Evolutionary conservation across 2,888 invertebrate species (phyloP), one percentile per base, ranked within the genome.

Genomic region (Parnassius smintheus): DNA sequence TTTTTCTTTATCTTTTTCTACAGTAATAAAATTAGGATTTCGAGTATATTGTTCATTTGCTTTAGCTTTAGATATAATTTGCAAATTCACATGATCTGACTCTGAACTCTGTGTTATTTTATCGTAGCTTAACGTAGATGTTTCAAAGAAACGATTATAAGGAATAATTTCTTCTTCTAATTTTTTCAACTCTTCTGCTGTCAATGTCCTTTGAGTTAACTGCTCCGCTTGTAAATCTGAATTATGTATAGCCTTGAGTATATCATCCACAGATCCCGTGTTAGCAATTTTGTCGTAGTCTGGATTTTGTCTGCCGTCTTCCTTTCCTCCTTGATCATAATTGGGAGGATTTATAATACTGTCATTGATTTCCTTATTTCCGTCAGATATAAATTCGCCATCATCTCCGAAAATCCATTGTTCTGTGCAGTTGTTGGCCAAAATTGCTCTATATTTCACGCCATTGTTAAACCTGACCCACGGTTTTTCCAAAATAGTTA

Each of bases 391-490:
- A 35, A 71, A 64, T 75, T 87, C 84, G 46, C 87, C 87, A 65
- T 85, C 77, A 62, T 86, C 86, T 45, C 84, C 85, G 72, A 86
- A 93, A 66, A 82, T 80, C 90, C 93, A 93, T 57, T 92, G 85
- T 56, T 85, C 81, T 1, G 94, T 95, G 75, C 95, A 95, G 74
- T 95, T 95, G 70, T 95, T 95, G 35, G 92, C 85, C 56, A 93
- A 78, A 62, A 95, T 89, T 12, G 93, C 90, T 74, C 94, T 93
- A 54, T 92, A 92, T 77, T 93, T 94, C 56, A 92, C 92, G 45
- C 93, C 93, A 79, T 91, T 89, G 12, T 90, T 77, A 59, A 92
- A 85, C 74, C 87, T 89, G 41, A 94, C 76, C 95, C 95, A 95
- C 1, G 94, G 94, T 73, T 94, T 94, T 76, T 95, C 94, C 62